Evolutionary conservation across 1,140 invertebrate species (phyloP).

Genomic region (Vanessa atalanta): DNA sequence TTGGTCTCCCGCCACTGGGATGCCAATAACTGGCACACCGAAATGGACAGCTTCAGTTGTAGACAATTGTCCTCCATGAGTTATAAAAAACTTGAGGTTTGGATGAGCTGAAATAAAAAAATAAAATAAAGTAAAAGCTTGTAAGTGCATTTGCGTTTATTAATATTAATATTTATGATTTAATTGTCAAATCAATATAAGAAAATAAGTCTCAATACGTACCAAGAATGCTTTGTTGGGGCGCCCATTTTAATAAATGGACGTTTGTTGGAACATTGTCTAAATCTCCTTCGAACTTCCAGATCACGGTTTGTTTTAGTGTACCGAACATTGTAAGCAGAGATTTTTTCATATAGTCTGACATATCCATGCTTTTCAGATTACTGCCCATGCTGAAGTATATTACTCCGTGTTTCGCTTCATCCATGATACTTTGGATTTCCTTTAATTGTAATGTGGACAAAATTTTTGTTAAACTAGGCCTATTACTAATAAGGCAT

Average conservation of each 20-base stretch:
- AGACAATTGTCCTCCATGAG: constrained; percentile 86
- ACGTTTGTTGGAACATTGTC: constrained; percentile 82
- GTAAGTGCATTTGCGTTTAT: too few relatives aligned
- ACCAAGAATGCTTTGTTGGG: constrained; percentile 85
- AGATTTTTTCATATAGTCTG: constrained; percentile 64
- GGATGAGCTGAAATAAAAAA: constrained; percentile 81
- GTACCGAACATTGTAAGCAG: constrained; percentile 80
- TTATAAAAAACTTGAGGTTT: constrained; percentile 84
- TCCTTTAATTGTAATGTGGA: constrained; percentile 46
- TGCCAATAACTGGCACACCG: constrained; percentile 84
- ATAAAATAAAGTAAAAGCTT: neutral
- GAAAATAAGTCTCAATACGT: constrained; percentile 5
- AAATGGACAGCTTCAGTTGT: constrained; percentile 85
- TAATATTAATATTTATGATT: too few relatives aligned
- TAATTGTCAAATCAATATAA: too few relatives aligned
- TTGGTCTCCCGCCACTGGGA: constrained; percentile 86
- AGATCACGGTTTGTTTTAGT: constrained; percentile 83
- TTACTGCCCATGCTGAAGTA: constrained; percentile 85
- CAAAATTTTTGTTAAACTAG: neutral
- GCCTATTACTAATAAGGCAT: too few relatives aligned
- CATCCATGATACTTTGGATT: constrained; percentile 81
- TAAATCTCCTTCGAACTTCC: constrained; percentile 84
- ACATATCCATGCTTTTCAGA: constrained; percentile 78
- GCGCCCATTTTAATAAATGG: constrained; percentile 84
- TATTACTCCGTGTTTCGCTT: constrained; percentile 81